These are phyloP conservation scores for Plebejus melissa DNA, from an alignment of 2,888 invertebrate species.

Conservation along the genomic window DNA sequence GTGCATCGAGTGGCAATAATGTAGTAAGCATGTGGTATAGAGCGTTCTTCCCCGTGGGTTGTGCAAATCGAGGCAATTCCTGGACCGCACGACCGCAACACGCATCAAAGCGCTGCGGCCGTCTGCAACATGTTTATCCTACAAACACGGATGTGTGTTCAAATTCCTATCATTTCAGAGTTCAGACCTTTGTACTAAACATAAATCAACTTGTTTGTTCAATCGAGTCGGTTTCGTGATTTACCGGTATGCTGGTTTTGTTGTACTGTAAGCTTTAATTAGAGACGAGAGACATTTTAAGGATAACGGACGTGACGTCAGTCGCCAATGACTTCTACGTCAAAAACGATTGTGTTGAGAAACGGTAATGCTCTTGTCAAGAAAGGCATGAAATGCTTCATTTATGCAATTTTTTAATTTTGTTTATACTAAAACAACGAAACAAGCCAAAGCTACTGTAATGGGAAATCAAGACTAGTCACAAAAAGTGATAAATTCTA, in stretches of 20 bases:
- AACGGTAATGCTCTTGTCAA: too few species aligned
- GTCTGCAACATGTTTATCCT: constrained; percentile 52
- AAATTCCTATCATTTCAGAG: constrained; percentile 38
- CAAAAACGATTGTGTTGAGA: too few species aligned
- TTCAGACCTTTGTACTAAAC: constrained; percentile 34
- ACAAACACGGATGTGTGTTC: constrained; percentile 43
- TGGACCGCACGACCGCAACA: constrained; percentile 71
- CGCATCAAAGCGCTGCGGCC: constrained; percentile 72
- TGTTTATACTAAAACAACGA: not conserved
- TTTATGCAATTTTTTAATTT: too few species aligned
- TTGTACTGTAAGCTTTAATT: not conserved
- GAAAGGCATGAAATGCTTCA: too few species aligned
- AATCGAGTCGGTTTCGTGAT: not conserved
- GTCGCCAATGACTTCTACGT: too few species aligned
- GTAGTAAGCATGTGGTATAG: constrained; percentile 40
- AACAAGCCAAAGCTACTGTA: not conserved
- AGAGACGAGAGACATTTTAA: not conserved
- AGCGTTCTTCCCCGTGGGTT: constrained; percentile 44
- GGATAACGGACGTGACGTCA: too few species aligned
- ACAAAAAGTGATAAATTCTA: not conserved
- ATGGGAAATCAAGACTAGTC: not conserved
- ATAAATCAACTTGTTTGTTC: constrained; percentile 15
- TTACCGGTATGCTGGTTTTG: not conserved
- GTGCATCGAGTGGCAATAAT: not conserved
- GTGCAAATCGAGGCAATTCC: constrained; percentile 69